Percentiles rank a stretch among this genome's conserved stretches.
Evolutionary conservation across 2,888 invertebrate species (phyloP).

Genomic region (Brachyptera putata): DNA sequence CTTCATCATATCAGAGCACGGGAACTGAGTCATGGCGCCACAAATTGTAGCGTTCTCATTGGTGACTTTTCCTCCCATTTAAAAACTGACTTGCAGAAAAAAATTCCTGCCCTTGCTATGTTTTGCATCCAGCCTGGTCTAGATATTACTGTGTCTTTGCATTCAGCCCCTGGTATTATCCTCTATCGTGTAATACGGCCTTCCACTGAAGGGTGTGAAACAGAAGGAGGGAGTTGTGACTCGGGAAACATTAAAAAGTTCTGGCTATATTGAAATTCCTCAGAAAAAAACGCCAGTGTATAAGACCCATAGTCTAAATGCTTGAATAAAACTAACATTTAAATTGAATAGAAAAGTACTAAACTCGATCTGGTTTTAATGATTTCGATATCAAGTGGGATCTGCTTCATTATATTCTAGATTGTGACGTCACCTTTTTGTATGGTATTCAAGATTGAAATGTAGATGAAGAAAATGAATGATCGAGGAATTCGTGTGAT

Average conservation of each 20-base stretch:
- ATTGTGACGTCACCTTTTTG: constrained; percentile 6
- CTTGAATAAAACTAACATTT: constrained; percentile 17
- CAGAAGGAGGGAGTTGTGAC: neutral
- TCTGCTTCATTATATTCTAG: neutral
- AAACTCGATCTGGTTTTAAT: constrained; percentile 19
- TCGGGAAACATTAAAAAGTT: constrained; percentile 13
- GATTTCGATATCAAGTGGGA: neutral
- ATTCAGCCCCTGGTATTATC: no score
- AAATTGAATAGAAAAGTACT: constrained; percentile 1
- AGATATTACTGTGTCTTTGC: no score
- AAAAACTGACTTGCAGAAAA: no score
- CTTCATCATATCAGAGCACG: no score
- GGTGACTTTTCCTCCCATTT: no score
- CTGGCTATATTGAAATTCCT: constrained; percentile 17
- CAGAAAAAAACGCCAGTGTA: constrained; percentile 14
- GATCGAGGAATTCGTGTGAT: neutral
- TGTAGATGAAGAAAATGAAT: constrained; percentile 5
- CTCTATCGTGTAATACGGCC: no score
- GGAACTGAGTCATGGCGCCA: no score
- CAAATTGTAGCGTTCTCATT: no score
- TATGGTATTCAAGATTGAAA: constrained; percentile 12
- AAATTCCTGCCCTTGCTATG: no score
- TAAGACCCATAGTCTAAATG: neutral
- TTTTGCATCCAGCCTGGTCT: no score
- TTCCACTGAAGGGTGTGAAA: neutral